phyloP scores from a whole-genome alignment of 1,140 invertebrate species.

The Steinernema feltiae region DNA sequence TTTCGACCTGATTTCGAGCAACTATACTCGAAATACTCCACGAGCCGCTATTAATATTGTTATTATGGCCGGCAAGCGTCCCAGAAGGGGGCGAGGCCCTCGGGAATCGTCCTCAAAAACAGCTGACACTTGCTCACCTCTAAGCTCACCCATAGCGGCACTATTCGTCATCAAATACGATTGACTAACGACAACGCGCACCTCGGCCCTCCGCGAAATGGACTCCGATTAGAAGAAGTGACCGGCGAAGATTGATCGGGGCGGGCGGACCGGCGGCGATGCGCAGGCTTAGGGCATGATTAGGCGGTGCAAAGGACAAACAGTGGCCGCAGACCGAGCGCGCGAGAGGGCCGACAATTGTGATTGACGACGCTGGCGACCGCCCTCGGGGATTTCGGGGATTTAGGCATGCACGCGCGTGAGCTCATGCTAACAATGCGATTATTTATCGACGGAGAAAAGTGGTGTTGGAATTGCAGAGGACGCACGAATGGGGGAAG shows the following conservation, averaged over 20 bases:
- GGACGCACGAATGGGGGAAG: neutral
- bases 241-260: neutral
- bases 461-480: neutral
- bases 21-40: neutral
- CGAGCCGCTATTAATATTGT: neutral
- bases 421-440: neutral
- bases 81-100: neutral
- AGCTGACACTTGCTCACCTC: neutral
- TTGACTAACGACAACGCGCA: neutral
- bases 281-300: neutral
- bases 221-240: neutral
- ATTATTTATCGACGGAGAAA: constrained; percentile 8
- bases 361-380: neutral
- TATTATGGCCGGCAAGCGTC: neutral
- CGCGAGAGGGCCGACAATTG: neutral
- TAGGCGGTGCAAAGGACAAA: neutral
- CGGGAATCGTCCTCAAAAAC: neutral
- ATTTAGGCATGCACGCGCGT: neutral
- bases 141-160: neutral
- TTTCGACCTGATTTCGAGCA: too few species aligned
- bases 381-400: constrained; percentile 2
- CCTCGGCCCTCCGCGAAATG: neutral
- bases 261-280: neutral
- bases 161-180: neutral
- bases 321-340: neutral